Evolutionary conservation across 1,140 invertebrate species (phyloP).

Genomic region (Drosophila gunungcola): DNA sequence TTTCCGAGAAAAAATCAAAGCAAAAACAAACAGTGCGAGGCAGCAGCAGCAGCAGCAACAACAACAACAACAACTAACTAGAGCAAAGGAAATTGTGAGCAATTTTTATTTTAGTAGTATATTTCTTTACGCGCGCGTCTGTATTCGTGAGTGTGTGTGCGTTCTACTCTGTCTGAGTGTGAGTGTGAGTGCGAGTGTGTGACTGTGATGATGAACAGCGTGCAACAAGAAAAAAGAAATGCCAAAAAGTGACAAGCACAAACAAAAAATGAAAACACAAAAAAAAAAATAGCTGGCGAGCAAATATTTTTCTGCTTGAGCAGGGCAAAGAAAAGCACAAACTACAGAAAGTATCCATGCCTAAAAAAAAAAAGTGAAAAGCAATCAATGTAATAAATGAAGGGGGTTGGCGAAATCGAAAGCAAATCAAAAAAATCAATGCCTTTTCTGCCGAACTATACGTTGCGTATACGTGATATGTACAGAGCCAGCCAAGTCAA

Average conservation of each 20-base stretch:
- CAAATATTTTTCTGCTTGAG: conserved; percentile 34
- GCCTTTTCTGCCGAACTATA: conserved; percentile 57
- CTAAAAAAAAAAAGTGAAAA: conserved; percentile 42
- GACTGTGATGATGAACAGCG: conserved; percentile 32
- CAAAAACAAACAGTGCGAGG: conserved; percentile 25
- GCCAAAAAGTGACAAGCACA: conserved; percentile 44
- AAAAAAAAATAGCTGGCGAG: conserved; percentile 7
- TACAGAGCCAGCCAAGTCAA: conserved; percentile 57
- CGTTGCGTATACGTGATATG: conserved; percentile 73
- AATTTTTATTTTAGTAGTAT: conserved; percentile 73
- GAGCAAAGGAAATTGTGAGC: conserved; percentile 79
- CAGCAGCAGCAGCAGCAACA: conserved; percentile 29
- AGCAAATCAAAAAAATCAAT: conserved; percentile 71
- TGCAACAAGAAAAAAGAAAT: conserved; percentile 55
- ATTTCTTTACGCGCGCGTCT: conserved; percentile 53
- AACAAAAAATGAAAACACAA: conserved; percentile 23
- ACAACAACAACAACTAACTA: conserved; percentile 37
- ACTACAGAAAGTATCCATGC: conserved; percentile 31
- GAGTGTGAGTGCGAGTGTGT: conserved; percentile 12
- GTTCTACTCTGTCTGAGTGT: conserved; percentile 12
- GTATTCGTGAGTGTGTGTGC: conserved; percentile 31
- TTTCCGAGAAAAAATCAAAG: conserved; percentile 14
- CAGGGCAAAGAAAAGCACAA: conserved; percentile 29
- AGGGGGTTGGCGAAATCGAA: conserved; percentile 12
- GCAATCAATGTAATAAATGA: conserved; percentile 54